Percentiles rank a stretch among this genome's conserved stretches.
Conservation (phyloP, 2,797 vertebrate species). For the Mormyrops boulengeri region DNA sequence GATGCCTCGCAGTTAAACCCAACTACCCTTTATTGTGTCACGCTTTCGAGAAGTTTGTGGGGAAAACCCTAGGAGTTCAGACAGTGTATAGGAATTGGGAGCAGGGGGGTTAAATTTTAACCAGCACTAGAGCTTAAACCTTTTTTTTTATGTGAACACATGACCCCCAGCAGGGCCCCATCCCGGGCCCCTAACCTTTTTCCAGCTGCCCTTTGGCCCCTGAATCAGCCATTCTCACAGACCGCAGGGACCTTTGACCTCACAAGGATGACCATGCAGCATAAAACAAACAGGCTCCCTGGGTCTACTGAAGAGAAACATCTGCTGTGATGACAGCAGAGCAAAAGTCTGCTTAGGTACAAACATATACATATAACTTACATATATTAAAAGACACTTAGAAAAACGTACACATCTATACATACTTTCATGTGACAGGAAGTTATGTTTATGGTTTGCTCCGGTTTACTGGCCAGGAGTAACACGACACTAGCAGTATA, state of each 20-base stretch:
- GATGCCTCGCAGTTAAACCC: neutral
- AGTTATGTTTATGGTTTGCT: neutral
- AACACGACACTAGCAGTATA: neutral
- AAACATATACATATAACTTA: neutral
- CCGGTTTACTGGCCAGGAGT: neutral
- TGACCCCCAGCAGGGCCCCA: conserved; percentile 42
- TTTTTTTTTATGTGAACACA: conserved; percentile 38
- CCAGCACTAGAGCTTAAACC: conserved; percentile 43
- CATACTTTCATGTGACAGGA: neutral
- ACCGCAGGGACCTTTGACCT: conserved; percentile 63
- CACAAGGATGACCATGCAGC: conserved; percentile 50
- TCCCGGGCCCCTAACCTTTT: conserved; percentile 43
- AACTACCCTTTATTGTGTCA: neutral
- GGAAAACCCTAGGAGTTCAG: neutral
- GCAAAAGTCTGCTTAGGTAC: conserved; percentile 12
- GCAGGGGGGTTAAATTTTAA: conserved; percentile 59
- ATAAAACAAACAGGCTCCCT: conserved; percentile 58
- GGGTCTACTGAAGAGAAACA: conserved; percentile 59
- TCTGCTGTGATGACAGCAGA: conserved; percentile 55
- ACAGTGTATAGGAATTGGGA: conserved; percentile 49
- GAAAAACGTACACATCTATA: neutral
- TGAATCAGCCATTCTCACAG: conserved; percentile 52
- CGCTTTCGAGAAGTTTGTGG: neutral
- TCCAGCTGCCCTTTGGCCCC: conserved; percentile 54
- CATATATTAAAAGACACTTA: neutral